Base-by-base conservation (phyloP, 2,888 invertebrate species). In the Eristalis tenax region DNA sequence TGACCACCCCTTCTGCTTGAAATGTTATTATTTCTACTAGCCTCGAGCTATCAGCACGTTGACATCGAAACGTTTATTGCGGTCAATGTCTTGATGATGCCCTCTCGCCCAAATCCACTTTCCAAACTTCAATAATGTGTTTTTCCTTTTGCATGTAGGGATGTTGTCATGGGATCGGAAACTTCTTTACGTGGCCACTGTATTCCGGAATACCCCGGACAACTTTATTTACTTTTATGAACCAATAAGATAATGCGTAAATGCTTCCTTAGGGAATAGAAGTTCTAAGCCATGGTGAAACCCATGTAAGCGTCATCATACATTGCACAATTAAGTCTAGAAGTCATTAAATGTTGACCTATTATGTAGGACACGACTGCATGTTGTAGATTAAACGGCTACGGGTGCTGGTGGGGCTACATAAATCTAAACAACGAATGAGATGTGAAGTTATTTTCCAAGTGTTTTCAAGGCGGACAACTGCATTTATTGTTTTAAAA, bases 171-270 rank as follows among this genome's bases (percentile, higher is more conserved):
- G n/a, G 70, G 40, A 57, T 59, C 50, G n/a, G 22, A 74, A 66
- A 78, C 73, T 69, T 83, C 73, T 69, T 83, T 78, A 40, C 40
- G 56, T 65, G 40, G 28, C n/a, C 65, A 65, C 64, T 61, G 40
- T 59, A 26, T 26, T 64, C 68, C 22, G 50, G 50, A 50, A 18
- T 18, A 50, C 8, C 38, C 26, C 18, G 73, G 43, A 65, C 64
- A 63, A 69, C 61, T 78, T 78, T 68, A 73, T 78, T 83, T 78
- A 68, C 74, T 74, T 69, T 83, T 73, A 73, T 66, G 65, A 32
- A 66, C 35, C 64, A 76, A 71, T 65, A 65, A 69, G 43, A 76
- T 71, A 59, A 82, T 59, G 43, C 69, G 65, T 65, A 76, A 65
- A 76, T 68, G 61, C 40, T 61, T 43, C 61, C 68, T 32, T 13